Conservation (phyloP, 2,797 vertebrate genomes). For the Trachurus trachurus region DNA sequence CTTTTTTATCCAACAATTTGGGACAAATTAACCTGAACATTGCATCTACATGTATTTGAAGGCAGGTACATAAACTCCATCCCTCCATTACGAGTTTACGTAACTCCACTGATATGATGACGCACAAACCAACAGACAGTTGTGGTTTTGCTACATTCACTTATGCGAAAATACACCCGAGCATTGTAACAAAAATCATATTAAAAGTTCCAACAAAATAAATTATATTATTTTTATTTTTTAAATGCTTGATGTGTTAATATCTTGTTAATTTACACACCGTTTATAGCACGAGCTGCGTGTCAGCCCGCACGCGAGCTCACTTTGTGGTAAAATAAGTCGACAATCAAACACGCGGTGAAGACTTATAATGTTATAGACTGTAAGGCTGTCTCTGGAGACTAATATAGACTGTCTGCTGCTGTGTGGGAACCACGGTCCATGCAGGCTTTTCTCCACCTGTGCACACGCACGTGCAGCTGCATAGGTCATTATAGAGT, state of each 20-base stretch:
- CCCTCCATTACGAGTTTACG: not conserved
- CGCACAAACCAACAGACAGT: not conserved
- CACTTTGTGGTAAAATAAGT: not conserved
- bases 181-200: not conserved
- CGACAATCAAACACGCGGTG: not conserved
- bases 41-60: not conserved
- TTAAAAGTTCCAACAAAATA: no score
- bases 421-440: conserved; percentile 55
- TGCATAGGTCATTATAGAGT: conserved; percentile 15
- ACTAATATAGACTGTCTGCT: conserved; percentile 33
- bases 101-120: not conserved
- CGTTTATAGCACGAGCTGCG: not conserved
- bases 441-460: conserved; percentile 37
- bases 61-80: not conserved
- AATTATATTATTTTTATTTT: not conserved
- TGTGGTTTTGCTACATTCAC: not conserved
- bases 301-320: not conserved
- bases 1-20: no score
- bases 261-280: not conserved
- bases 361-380: not conserved
- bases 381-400: conserved; percentile 2
- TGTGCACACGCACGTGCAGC: conserved; percentile 55
- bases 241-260: not conserved
- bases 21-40: not conserved
- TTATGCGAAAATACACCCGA: not conserved